A percentile compares a stretch with the other conserved stretches of the same genome.
Conservation (phyloP, 1,140 invertebrate species). For the Adelges cooleyi region DNA sequence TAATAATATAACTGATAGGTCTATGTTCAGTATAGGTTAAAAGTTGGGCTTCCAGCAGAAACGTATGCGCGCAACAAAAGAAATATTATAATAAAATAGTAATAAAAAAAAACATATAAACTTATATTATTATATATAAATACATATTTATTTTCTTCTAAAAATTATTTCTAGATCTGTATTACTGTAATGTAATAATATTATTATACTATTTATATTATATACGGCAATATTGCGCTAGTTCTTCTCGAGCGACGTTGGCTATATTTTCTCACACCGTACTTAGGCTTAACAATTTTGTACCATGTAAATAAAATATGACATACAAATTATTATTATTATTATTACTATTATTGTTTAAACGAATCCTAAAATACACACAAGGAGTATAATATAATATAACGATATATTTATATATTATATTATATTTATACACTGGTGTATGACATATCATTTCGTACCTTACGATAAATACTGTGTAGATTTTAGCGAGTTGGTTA, state of each 20-base stretch:
- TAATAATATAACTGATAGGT: no score
- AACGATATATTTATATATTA: not conserved
- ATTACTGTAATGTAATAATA: not conserved
- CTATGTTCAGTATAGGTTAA: conserved; percentile 7
- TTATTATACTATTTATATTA: not conserved
- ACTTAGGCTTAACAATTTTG: conserved; percentile 25
- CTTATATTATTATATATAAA: no score
- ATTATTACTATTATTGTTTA: conserved; percentile 21
- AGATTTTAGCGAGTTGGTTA: not conserved
- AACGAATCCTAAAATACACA: conserved; percentile 6
- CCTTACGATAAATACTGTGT: conserved; percentile 16
- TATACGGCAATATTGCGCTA: conserved; percentile 22
- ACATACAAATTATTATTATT: conserved; percentile 20
- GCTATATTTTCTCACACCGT: conserved; percentile 25
- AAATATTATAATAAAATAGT: no score
- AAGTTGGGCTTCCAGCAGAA: conserved; percentile 17
- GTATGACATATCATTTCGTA: conserved; percentile 24
- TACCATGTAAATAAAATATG: conserved; percentile 14
- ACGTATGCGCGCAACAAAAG: conserved; percentile 6
- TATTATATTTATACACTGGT: not conserved
- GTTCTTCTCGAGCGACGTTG: conserved; percentile 7
- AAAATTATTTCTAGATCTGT: no score
- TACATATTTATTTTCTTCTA: no score
- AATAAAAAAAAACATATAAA: no score
- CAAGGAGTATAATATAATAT: not conserved